Base-by-base conservation (phyloP, 1,140 invertebrate species). In the Lordiphosa stackelbergi region DNA sequence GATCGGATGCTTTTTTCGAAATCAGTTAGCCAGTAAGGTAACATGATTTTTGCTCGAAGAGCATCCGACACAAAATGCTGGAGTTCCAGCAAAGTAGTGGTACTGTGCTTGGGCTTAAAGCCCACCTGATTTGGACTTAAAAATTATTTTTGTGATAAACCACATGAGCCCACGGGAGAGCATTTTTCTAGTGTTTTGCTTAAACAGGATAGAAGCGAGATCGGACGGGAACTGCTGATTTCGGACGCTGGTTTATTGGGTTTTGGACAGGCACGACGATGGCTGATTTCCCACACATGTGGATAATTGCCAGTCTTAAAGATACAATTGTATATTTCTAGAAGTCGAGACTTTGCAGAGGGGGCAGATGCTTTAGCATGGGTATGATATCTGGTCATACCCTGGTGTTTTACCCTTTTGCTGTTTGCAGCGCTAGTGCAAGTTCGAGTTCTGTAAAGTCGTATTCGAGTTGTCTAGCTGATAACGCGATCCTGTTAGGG, bases 131-230 rank as follows among this genome's bases (percentile, higher is more conserved):
- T 60, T 12, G 45, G 40, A 13, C 31, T 41, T 22, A 66, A 54
- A 49, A 19, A 10, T 53, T 58, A 10, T 41, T 48, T 53, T 59
- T 22, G 19, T 22, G 19, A 22, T n/a, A n/a, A n/a, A 59, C 62
- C 62, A 66, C 34, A 66, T 41, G n/a, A 59, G 43, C 11, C 55
- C 16, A 7, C 12, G 37, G 16, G 55, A 19, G 1, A 66, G 24
- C 11, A 66, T 53, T 66, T 66, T 59, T 59, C 62, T 3, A 66
- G 16, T 24, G 55, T 56, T 42, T 42, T 42, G 41, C 16, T 19
- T 16, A 42, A 22, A 42, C 41, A 42, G 19, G 60, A 19, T 47
- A n/a, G n/a, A n/a, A n/a, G n/a, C n/a, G n/a, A n/a, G n/a, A n/a
- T n/a, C n/a, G n/a, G n/a, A n/a, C n/a, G 28, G 13, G n/a, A 54